A percentile compares a stretch with the other conserved stretches of the same genome.
These are phyloP conservation scores for Trichopoda pennipes DNA, from an alignment of 2,888 invertebrate genomes.

Conservation along the genomic window DNA sequence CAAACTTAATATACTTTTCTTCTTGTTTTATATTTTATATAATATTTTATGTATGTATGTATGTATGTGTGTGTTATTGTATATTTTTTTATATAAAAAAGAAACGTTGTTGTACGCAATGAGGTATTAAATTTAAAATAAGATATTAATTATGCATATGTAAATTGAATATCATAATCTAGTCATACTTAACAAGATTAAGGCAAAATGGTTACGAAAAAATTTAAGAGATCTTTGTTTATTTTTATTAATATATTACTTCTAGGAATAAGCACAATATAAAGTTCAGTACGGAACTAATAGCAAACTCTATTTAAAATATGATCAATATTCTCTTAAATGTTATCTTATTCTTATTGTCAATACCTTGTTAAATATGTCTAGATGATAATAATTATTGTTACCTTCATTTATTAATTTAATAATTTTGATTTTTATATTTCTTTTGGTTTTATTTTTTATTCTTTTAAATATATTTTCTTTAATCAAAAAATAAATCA, in stretches of 20 bases:
- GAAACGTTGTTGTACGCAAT: constrained; percentile 66
- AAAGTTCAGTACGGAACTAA: too few relatives aligned
- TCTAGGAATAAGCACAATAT: too few relatives aligned
- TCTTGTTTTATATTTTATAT: constrained; percentile 39
- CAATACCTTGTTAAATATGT: too few relatives aligned
- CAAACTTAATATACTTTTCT: constrained; percentile 35
- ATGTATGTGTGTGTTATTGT: constrained; percentile 35
- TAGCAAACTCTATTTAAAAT: too few relatives aligned
- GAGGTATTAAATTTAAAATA: constrained; percentile 65
- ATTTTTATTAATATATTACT: too few relatives aligned
- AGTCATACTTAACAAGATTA: too few relatives aligned
- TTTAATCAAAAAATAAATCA: constrained; percentile 40
- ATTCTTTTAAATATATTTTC: constrained; percentile 15
- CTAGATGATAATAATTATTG: constrained; percentile 3
- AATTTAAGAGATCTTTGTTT: too few relatives aligned
- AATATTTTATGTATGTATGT: constrained; percentile 35
- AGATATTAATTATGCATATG: constrained; percentile 44
- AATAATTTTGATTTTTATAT: constrained; percentile 51
- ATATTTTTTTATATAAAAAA: constrained; percentile 50
- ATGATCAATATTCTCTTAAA: too few relatives aligned
- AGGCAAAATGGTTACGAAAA: too few relatives aligned
- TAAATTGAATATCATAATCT: constrained; percentile 50
- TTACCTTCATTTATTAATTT: constrained; percentile 22
- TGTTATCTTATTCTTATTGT: too few relatives aligned
- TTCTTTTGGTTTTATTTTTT: constrained; percentile 43